Evolutionary conservation across 2,888 invertebrate genomes (phyloP), one percentile per base, ranked within the genome.

Genomic region (Cheilosia grossa): DNA sequence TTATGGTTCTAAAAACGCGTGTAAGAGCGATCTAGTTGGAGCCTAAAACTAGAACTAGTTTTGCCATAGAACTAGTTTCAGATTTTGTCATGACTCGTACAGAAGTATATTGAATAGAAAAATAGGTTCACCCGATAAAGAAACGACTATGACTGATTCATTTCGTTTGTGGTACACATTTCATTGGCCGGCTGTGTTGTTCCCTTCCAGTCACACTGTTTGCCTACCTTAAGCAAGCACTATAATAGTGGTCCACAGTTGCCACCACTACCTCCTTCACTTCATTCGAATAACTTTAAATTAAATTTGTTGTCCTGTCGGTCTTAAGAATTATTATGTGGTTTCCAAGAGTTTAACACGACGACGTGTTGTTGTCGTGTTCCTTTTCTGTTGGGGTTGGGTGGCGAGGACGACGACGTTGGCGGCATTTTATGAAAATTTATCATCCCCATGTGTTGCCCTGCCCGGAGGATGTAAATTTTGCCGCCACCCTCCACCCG

Each of bases 271-370:
- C 58, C 44, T 56, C 75, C 81, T 85, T 85, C 85, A 85, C 81
- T 85, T 81, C 81, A 81, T 85, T 85, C 85, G 75, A 81, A 85
- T 85, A 85, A 85, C 85, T 85, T 85, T 85, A 85, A 85, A 85
- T 85, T 85, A 81, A 85, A 85, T 85, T 85, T 85, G 85, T 85
- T 85, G 85, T 88, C 88, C 88, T 88, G 82, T 77, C 88, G 81
- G 85, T 89, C 90, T 90, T 88, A 88, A 90, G 89, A 90, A 90
- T 87, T 87, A 87, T 87, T 87, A 89, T 90, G 91, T 89, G 91
- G 90, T 90, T 90, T 90, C 87, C 88, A 89, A 87, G 88, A 88
- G 88, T 87, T 87, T 85, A 87, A 87, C 87, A 87, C 85, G 85
- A 85, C 74, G 83, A 85, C 74, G 81, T 85, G 81, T 85, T 81